A percentile compares a stretch with the other conserved stretches of the same genome.
These are phyloP conservation scores for Hermaeophaga mercurialis DNA, from an alignment of 2,888 invertebrate species.

Conservation along the genomic window DNA sequence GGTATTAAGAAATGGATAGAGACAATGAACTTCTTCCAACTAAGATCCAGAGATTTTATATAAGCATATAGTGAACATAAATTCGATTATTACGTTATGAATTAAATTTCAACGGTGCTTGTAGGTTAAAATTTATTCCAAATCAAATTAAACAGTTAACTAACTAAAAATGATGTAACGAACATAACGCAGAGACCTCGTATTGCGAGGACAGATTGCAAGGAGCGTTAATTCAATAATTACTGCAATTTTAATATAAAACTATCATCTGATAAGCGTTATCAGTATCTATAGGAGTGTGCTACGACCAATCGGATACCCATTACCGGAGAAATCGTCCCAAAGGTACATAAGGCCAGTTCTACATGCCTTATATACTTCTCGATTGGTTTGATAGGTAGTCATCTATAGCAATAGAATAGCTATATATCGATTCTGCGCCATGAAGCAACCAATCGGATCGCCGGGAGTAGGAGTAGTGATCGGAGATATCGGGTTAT, in stretches of 20 bases:
- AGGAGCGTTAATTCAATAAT: too few relatives aligned
- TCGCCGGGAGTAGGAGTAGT: conserved; percentile 37
- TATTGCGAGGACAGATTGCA: too few relatives aligned
- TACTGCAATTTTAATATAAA: neutral
- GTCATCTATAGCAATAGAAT: conserved; percentile 60
- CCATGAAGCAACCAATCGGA: conserved; percentile 62
- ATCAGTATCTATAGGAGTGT: conserved; percentile 22
- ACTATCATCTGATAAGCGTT: conserved; percentile 16
- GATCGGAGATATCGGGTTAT: conserved; percentile 53
- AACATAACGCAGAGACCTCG: too few relatives aligned
- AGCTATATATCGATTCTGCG: conserved; percentile 67
- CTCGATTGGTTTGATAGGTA: conserved; percentile 59
- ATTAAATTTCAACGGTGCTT: too few relatives aligned
- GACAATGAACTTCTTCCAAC: too few relatives aligned
- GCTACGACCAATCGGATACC: conserved; percentile 30
- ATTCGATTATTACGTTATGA: too few relatives aligned
- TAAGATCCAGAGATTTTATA: too few relatives aligned
- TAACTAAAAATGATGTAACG: too few relatives aligned
- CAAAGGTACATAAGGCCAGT: conserved; percentile 36
- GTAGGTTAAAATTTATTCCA: too few relatives aligned
- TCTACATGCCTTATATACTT: conserved; percentile 41
- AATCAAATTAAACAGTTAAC: too few relatives aligned
- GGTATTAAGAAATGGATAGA: too few relatives aligned
- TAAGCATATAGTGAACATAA: too few relatives aligned
- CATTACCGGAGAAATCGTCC: conserved; percentile 31